These are phyloP conservation scores for Macaria liturata DNA, from an alignment of 2,888 invertebrate species.

Conservation along the genomic window DNA sequence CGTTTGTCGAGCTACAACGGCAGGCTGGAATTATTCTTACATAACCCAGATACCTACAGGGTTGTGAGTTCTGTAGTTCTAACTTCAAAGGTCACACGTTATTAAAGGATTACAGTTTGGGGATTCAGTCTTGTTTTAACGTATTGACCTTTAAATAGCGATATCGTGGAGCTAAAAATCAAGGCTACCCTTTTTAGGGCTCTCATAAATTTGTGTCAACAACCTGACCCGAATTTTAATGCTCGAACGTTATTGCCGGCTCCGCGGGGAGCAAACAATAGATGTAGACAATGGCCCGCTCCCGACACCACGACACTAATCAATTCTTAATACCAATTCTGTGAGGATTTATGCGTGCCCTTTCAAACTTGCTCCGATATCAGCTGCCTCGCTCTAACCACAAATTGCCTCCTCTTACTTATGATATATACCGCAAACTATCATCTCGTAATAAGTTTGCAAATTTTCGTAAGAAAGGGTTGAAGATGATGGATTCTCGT, in stretches of 20 bases:
- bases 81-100: constrained; percentile 4
- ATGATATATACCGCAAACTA: neutral
- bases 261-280: constrained; percentile 70
- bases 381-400: neutral
- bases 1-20: constrained; percentile 38
- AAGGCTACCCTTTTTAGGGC: constrained; percentile 61
- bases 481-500: too few species aligned
- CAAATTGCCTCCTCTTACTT: neutral
- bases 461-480: too few species aligned
- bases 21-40: constrained; percentile 43
- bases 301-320: constrained; percentile 24
- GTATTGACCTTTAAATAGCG: constrained; percentile 25
- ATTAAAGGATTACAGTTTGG: constrained; percentile 3
- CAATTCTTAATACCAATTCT: constrained; percentile 24
- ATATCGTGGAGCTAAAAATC: constrained; percentile 43
- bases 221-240: constrained; percentile 77
- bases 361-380: constrained; percentile 6
- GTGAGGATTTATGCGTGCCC: constrained; percentile 8
- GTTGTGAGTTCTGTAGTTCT: neutral
- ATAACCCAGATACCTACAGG: constrained; percentile 25
- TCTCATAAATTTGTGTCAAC: constrained; percentile 77
- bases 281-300: constrained; percentile 61
- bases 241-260: constrained; percentile 67
- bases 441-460: too few species aligned
- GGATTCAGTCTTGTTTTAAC: constrained; percentile 3